Conservation (phyloP, 2,797 vertebrate species). For the Hylomyscus alleni region DNA sequence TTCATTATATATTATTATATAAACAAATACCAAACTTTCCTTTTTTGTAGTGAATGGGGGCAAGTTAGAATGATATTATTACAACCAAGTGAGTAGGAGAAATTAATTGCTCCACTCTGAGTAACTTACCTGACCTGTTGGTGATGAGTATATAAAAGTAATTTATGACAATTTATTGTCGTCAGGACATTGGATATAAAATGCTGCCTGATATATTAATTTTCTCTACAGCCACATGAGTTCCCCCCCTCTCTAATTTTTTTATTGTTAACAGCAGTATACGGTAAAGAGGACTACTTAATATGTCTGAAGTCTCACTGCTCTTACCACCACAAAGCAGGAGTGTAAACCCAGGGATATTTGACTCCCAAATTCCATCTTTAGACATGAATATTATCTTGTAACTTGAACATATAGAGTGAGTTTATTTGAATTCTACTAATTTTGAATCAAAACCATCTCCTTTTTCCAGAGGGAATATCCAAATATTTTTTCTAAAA, state of each 20-base stretch:
- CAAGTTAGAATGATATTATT: not conserved
- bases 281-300: not conserved
- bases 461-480: not conserved
- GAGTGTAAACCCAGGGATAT: not conserved
- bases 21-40: not conserved
- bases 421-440: not conserved
- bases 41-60: not conserved
- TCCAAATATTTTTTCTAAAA: constrained; percentile 15
- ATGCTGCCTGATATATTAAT: not conserved
- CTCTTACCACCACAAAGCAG: not conserved
- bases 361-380: not conserved
- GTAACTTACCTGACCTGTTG: not conserved
- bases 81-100: not conserved
- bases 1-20: not conserved
- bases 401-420: not conserved
- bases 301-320: not conserved
- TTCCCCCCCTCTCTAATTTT: too few relatives aligned
- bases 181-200: not conserved
- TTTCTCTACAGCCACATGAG: not conserved
- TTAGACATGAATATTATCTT: not conserved
- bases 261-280: not conserved
- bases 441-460: not conserved
- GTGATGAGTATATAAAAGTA: not conserved
- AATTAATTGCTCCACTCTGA: constrained; percentile 35
- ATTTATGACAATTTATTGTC: not conserved